Evolutionary conservation across 2,888 invertebrate species (phyloP), one percentile per base, ranked within the genome.

Genomic region (Meta bourneti): DNA sequence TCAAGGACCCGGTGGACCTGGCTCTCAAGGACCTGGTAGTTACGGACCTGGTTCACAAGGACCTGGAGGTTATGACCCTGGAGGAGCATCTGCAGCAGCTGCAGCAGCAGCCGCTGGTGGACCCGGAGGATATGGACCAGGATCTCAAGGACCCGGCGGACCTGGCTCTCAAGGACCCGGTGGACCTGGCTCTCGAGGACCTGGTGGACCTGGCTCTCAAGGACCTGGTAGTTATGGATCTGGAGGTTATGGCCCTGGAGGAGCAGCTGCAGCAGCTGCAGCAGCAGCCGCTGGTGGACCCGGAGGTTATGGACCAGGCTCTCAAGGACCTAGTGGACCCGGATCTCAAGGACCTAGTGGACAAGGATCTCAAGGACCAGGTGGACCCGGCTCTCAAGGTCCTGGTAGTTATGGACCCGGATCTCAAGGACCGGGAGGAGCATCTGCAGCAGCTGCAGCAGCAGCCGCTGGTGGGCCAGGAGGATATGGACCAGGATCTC

Each of bases 201-300:
- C 75, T 9, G 34, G 34, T 48, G 49, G 20, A 48, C 20, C 77
- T 77, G 77, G 20, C 1, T n/a, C 34, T 20, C 34, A 34, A 34
- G 49, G 49, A 20, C 71, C 19, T 11, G 11, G 7, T 9, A 7
- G 19, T 13, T 19, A 52, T 7, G 16, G n/a, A 9, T 1, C 20
- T 7, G 16, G 51, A 0, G 34, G 34, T n/a, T n/a, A n/a, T n/a
- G n/a, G n/a, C n/a, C 20, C 61, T 13, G 34, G 48, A 9, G 34
- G 20, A 20, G 81, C 34, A 13, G 61, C 81, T 6, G 81, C 81
- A 20, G 81, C 34, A 81, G n/a, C n/a, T n/a, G 61, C 81, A 20
- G 81, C 34, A 6, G 81, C 34, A 11, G 54, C 54, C 7, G 54
- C 54, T 54, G 9, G 48, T 34, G 20, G 61, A 8, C 61, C 20